Conservation (phyloP, 2,888 invertebrate species). For the Griposia aprilina region DNA sequence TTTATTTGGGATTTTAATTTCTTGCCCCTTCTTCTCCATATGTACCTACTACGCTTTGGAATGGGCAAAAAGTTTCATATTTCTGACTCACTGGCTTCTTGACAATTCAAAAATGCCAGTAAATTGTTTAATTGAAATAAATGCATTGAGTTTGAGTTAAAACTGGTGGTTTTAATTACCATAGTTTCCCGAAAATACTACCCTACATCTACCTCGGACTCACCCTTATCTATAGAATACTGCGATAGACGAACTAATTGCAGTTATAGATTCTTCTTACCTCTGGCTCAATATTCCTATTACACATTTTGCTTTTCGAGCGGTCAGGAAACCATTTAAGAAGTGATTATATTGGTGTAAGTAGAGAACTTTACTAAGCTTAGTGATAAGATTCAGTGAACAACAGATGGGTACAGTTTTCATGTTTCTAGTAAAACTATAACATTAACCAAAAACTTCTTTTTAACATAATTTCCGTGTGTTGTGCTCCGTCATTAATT, state of each 20-base stretch:
- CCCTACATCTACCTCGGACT: no score
- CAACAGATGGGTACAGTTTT: neutral
- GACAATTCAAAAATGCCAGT: no score
- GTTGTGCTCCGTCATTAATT: neutral
- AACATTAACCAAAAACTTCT: neutral
- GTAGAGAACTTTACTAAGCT: neutral
- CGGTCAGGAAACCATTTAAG: no score
- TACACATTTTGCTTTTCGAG: no score
- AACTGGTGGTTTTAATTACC: neutral
- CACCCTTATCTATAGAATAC: neutral
- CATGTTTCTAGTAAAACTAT: neutral
- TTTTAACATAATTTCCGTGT: neutral
- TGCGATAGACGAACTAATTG: neutral
- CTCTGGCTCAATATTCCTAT: no score
- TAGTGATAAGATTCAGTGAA: neutral
- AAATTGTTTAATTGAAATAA: no score
- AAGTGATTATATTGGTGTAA: neutral
- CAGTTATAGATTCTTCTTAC: neutral
- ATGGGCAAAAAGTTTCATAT: no score
- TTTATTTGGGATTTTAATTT: no score
- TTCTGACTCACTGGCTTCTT: no score
- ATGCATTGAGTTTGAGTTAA: no score
- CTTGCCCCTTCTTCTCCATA: no score
- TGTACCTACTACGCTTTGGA: no score
- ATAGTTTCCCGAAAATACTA: neutral